A percentile compares a stretch with the other conserved stretches of the same genome.
Evolutionary conservation across 2,888 invertebrate species (phyloP).

Genomic region (Acronicta leporina): DNA sequence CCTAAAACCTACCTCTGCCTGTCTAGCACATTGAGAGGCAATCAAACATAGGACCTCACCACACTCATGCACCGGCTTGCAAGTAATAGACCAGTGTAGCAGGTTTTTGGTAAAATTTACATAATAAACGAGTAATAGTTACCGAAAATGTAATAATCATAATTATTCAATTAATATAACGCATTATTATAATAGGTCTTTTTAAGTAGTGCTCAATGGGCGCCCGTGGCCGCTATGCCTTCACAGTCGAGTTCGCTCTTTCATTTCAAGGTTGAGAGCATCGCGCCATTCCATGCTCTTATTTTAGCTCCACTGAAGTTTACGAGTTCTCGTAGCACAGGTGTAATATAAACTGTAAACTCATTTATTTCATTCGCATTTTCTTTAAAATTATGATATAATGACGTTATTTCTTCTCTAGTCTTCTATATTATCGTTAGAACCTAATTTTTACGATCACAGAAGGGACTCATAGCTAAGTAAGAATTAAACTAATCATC

Average conservation of each 20-base stretch:
- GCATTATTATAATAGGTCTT: neutral
- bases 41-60: too few relatives aligned
- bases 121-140: too few relatives aligned
- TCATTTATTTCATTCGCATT: neutral
- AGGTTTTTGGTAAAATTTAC: too few relatives aligned
- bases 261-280: conserved; percentile 60
- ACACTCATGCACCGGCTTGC: too few relatives aligned
- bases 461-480: too few relatives aligned
- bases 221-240: conserved; percentile 23
- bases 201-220: conserved; percentile 5
- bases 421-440: neutral
- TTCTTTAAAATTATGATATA: too few relatives aligned
- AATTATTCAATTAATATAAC: neutral
- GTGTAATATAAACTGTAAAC: conserved; percentile 18
- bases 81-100: too few relatives aligned
- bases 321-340: conserved; percentile 47
- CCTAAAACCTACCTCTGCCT: too few relatives aligned
- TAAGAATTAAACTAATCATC: too few relatives aligned
- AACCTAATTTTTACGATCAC: too few relatives aligned
- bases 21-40: too few relatives aligned
- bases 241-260: conserved; percentile 37
- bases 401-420: neutral
- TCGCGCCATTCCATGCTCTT: conserved; percentile 61
- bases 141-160: neutral
- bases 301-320: conserved; percentile 59